Conservation (phyloP, 2,888 invertebrate genomes). For the Calameuta pallipes region DNA sequence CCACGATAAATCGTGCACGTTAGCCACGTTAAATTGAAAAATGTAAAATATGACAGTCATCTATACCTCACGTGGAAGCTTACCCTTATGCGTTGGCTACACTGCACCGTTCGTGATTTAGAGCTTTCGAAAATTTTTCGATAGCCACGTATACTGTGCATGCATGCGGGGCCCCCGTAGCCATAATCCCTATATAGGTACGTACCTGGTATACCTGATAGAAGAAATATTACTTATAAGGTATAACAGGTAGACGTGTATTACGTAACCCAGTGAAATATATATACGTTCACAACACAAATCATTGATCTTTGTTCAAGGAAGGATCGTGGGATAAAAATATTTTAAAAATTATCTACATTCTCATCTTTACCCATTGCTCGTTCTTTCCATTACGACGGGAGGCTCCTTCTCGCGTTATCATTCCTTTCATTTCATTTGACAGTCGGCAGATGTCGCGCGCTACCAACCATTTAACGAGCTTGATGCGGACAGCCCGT, state of each 20-base stretch:
- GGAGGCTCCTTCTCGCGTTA: background rate
- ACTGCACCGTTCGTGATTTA: background rate
- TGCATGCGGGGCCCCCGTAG: background rate
- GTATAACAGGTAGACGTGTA: background rate
- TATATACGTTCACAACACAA: background rate
- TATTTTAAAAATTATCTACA: background rate
- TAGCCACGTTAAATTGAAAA: background rate
- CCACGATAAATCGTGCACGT: background rate
- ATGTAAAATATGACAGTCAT: background rate
- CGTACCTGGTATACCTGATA: background rate
- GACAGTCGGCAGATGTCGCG: background rate
- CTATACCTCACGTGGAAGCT: background rate
- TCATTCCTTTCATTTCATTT: background rate
- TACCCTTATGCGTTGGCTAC: background rate
- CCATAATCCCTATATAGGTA: background rate
- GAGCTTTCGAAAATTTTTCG: background rate
- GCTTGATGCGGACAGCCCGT: background rate
- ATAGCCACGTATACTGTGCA: background rate
- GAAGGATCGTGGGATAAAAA: background rate
- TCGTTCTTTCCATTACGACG: background rate
- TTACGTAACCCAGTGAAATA: background rate
- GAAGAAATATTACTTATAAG: background rate
- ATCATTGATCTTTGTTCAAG: background rate
- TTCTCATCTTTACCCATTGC: background rate
- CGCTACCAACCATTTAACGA: background rate